A percentile compares a stretch with the other conserved stretches of the same genome.
These are phyloP conservation scores for Phyllostomus discolor DNA, from an alignment of 2,113 vertebrate genomes.

Conservation along the genomic window DNA sequence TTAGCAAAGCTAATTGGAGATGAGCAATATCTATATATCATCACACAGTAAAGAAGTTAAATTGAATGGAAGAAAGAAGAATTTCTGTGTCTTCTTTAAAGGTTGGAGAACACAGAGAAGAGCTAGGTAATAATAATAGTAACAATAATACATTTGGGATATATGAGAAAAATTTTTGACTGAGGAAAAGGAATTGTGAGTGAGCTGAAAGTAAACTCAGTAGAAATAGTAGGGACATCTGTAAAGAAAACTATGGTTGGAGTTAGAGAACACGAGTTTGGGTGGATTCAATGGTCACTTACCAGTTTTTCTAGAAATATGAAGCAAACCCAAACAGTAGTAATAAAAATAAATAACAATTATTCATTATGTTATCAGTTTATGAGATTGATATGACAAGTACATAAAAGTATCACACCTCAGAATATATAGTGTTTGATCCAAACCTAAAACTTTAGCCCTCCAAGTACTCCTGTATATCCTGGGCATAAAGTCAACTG, in stretches of 20 bases:
- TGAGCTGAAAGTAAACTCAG: background rate
- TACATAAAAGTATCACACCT: background rate
- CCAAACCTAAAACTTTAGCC: background rate
- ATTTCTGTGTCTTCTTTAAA: background rate
- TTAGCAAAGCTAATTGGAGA: background rate
- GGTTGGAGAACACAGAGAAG: background rate
- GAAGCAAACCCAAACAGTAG: background rate
- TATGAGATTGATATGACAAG: background rate
- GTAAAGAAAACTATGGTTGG: background rate
- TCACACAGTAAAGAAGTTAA: background rate
- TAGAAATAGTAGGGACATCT: background rate
- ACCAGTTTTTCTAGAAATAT: background rate
- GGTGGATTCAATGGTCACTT: background rate
- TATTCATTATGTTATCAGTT: background rate
- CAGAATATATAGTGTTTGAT: background rate
- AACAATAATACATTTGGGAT: background rate
- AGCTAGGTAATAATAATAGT: background rate
- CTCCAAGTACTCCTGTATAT: background rate
- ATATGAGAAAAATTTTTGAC: no score
- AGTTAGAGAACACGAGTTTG: background rate
- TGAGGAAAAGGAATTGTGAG: background rate
- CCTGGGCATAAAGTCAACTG: background rate
- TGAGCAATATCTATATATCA: background rate
- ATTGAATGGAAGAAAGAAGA: background rate
- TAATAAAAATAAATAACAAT: background rate